Evolutionary conservation across 2,888 invertebrate genomes (phyloP).

Genomic region (Macrosoma leucophasiata): DNA sequence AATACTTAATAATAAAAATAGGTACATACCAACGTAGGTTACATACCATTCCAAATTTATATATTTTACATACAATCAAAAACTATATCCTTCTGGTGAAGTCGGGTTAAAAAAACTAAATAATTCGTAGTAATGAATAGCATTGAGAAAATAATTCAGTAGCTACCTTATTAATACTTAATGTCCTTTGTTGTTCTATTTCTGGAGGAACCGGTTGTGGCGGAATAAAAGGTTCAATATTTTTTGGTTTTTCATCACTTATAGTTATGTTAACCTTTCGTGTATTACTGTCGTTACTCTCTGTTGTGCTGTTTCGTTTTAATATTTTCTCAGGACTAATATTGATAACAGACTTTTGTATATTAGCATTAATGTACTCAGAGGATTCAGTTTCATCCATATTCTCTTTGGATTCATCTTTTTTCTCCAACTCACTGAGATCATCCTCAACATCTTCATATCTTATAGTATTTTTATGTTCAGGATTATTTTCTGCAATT

Average conservation of each 20-base stretch:
- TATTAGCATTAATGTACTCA: background rate
- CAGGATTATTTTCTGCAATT: slow-evolving; percentile 31
- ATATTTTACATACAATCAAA: no score
- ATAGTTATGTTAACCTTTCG: slow-evolving; percentile 61
- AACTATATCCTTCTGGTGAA: no score
- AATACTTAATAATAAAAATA: no score
- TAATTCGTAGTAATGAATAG: no score
- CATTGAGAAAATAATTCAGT: background rate
- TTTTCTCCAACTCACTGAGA: slow-evolving; percentile 2
- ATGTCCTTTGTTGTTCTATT: slow-evolving; percentile 87
- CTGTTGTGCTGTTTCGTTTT: slow-evolving; percentile 48
- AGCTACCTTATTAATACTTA: slow-evolving; percentile 86
- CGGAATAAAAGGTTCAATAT: slow-evolving; percentile 68
- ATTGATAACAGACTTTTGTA: slow-evolving; percentile 19
- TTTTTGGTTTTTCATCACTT: slow-evolving; percentile 52
- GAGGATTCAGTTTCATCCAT: slow-evolving; percentile 8
- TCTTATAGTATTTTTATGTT: slow-evolving; percentile 21
- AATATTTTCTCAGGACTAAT: slow-evolving; percentile 39
- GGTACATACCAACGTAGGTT: no score
- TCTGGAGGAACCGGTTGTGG: slow-evolving; percentile 86
- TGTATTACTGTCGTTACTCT: slow-evolving; percentile 41
- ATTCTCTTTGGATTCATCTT: no score
- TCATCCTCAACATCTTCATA: slow-evolving; percentile 23
- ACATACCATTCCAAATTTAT: no score
- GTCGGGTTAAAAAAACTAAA: no score